phyloP scores from a whole-genome alignment of 2,888 invertebrate genomes.

The Nysson spinosus region DNA sequence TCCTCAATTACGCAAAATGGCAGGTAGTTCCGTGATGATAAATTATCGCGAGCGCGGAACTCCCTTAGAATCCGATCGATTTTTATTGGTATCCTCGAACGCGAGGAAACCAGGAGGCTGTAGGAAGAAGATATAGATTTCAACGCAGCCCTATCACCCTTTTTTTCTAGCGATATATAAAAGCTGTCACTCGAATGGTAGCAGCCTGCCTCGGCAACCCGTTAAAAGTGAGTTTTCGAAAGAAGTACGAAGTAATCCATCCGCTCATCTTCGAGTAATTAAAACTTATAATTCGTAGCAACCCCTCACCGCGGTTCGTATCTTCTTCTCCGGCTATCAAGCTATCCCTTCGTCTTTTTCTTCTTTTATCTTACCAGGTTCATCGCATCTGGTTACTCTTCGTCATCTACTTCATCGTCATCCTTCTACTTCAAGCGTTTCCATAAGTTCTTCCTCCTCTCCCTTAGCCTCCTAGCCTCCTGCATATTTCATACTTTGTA shows the following conservation, averaged over 20 bases:
- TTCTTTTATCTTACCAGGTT: slow-evolving; percentile 5
- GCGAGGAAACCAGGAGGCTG: slow-evolving; percentile 1
- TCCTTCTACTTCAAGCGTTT: slow-evolving; percentile 9
- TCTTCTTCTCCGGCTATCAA: slow-evolving; percentile 28
- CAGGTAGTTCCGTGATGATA: slow-evolving; percentile 54
- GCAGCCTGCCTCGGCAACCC: slow-evolving; percentile 43
- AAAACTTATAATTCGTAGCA: slow-evolving; percentile 73
- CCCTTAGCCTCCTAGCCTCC: slow-evolving; percentile 57
- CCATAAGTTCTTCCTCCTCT: slow-evolving; percentile 23
- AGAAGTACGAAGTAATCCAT: slow-evolving; percentile 68
- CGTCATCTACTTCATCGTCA: slow-evolving; percentile 41
- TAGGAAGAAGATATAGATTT: not conserved
- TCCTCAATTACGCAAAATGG: slow-evolving; percentile 59
- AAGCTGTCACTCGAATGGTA: slow-evolving; percentile 29
- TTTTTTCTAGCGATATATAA: slow-evolving; percentile 45
- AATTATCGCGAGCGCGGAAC: slow-evolving; percentile 54
- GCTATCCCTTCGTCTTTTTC: slow-evolving; percentile 27
- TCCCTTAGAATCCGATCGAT: slow-evolving; percentile 48
- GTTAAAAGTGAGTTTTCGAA: slow-evolving; percentile 58
- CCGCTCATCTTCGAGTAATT: slow-evolving; percentile 73
- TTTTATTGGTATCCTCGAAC: slow-evolving; percentile 37
- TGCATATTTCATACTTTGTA: slow-evolving; percentile 69
- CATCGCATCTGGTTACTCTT: slow-evolving; percentile 41
- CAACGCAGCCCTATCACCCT: not conserved
- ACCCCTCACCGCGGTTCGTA: slow-evolving; percentile 36